phyloP scores from a whole-genome alignment of 2,113 vertebrate species.

The Rhea americana region DNA sequence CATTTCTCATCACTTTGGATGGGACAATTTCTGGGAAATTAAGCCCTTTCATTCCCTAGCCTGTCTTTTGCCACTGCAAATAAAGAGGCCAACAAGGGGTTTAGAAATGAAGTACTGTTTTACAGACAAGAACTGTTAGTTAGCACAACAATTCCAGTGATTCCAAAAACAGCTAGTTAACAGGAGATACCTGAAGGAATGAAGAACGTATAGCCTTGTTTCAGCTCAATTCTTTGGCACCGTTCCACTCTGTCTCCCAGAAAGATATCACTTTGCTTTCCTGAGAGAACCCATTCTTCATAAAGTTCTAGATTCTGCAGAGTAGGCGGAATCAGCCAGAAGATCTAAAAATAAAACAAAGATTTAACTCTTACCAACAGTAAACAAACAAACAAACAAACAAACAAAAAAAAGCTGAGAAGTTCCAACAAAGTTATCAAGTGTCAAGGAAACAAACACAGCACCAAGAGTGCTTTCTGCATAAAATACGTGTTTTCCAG shows the following conservation, averaged over 20 bases:
- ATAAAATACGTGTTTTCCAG: not conserved
- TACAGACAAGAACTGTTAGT: not conserved
- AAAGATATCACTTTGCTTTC: slow-evolving; percentile 96
- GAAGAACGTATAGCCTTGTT: slow-evolving; percentile 95
- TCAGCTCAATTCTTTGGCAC: slow-evolving; percentile 94
- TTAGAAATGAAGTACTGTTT: not conserved
- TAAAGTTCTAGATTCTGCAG: slow-evolving; percentile 92
- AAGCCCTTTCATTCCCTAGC: not conserved
- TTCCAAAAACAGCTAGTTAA: not conserved
- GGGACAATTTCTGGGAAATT: not conserved
- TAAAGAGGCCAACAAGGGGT: not conserved
- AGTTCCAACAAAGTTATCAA: not conserved
- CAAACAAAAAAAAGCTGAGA: not conserved
- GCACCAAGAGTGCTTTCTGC: not conserved
- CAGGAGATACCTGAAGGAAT: slow-evolving; percentile 90
- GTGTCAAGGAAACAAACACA: not conserved
- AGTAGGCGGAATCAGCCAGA: slow-evolving; percentile 96
- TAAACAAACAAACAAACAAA: not conserved
- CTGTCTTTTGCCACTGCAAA: not conserved
- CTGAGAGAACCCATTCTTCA: slow-evolving; percentile 97
- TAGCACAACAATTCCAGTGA: not conserved
- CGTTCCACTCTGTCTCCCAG: slow-evolving; percentile 93
- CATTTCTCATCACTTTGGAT: not conserved
- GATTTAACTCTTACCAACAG: slow-evolving; percentile 20
- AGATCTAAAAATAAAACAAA: slow-evolving; percentile 82